Evolutionary conservation across 2,113 vertebrate species (phyloP).

Genomic region (Gadus macrocephalus): DNA sequence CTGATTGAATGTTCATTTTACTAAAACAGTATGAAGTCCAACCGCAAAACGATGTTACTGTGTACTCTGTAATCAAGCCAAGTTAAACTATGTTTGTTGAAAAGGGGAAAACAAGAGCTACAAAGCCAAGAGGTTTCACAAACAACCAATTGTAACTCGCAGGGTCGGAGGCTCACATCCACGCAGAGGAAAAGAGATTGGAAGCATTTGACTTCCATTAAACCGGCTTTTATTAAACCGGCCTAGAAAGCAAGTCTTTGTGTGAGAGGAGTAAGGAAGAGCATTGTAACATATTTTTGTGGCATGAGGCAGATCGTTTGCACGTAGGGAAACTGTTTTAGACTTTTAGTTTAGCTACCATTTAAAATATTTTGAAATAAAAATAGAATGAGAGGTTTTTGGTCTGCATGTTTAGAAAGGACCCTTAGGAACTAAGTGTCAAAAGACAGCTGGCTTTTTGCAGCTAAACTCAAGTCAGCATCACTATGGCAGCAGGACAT

Average conservation of each 20-base stretch:
- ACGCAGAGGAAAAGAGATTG: constrained; percentile 20
- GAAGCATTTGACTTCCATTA: constrained; percentile 48
- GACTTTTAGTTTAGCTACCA: neutral
- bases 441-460: constrained; percentile 49
- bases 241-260: constrained; percentile 37
- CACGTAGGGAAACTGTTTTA: constrained; percentile 17
- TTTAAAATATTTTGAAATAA: neutral
- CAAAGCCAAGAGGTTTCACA: neutral
- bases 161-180: neutral
- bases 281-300: neutral
- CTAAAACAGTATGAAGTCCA: no score
- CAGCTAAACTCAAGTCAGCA: constrained; percentile 30
- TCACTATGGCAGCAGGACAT: constrained; percentile 50
- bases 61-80: constrained; percentile 1
- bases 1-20: neutral
- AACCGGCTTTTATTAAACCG: constrained; percentile 25
- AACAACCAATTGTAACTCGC: constrained; percentile 9
- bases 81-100: constrained; percentile 9
- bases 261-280: constrained; percentile 18
- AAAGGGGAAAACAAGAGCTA: neutral
- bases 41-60: neutral
- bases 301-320: neutral
- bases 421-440: constrained; percentile 11
- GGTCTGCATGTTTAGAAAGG: constrained; percentile 3
- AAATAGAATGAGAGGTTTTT: neutral